Conservation (phyloP, 2,797 vertebrate genomes). For the Perdix hodgsoniae region DNA sequence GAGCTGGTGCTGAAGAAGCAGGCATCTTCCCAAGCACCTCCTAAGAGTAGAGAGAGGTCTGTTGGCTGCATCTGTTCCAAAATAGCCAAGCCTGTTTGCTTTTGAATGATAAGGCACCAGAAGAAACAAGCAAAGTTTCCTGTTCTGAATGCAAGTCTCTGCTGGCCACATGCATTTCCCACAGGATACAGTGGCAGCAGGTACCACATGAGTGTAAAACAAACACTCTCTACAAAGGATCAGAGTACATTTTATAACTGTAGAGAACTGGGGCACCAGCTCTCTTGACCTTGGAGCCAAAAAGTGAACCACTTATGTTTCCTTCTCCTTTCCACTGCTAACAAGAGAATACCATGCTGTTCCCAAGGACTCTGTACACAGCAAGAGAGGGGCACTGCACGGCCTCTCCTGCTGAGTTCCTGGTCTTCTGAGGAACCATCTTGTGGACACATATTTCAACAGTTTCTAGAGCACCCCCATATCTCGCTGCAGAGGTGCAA, state of each 20-base stretch:
- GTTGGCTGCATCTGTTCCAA: background rate
- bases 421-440: background rate
- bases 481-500: background rate
- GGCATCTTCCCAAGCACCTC: background rate
- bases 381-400: background rate
- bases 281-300: background rate
- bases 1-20: background rate
- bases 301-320: background rate
- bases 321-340: background rate
- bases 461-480: fast-evolving
- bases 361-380: background rate
- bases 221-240: background rate
- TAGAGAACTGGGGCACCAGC: constrained; percentile 2
- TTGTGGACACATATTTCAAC: background rate
- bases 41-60: background rate
- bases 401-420: background rate
- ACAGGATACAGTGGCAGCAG: background rate
- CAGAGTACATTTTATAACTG: background rate
- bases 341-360: background rate
- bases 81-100: background rate
- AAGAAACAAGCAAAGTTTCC: background rate
- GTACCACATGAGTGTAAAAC: fast-evolving
- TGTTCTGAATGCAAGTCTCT: constrained; percentile 10
- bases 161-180: background rate
- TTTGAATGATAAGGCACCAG: background rate